phyloP scores from a whole-genome alignment of 2,888 invertebrate species.

The Euzophera pinguis region DNA sequence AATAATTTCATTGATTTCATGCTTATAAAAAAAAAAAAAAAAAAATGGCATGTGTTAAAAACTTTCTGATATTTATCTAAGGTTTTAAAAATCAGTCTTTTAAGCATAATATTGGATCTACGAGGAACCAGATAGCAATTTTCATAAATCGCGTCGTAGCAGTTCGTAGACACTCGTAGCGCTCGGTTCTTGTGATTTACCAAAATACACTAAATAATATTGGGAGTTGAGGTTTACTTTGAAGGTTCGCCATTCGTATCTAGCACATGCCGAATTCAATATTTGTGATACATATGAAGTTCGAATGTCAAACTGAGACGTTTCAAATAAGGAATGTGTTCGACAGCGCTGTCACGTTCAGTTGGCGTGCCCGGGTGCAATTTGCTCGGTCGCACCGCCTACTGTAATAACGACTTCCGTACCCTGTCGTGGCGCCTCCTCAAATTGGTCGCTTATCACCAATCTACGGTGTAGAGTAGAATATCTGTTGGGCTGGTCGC shows the following conservation, averaged over 20 bases:
- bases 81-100: too few relatives aligned
- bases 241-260: neutral
- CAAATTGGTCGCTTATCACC: conserved; percentile 80
- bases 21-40: too few relatives aligned
- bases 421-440: conserved; percentile 78
- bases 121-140: too few relatives aligned
- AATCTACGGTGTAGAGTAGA: conserved; percentile 73
- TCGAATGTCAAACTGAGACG: conserved; percentile 65
- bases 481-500: conserved; percentile 66
- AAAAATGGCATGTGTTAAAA: too few relatives aligned
- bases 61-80: too few relatives aligned
- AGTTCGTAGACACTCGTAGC: neutral
- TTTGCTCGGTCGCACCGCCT: conserved; percentile 75
- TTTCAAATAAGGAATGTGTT: conserved; percentile 75
- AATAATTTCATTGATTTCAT: too few relatives aligned
- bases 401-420: conserved; percentile 79
- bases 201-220: neutral
- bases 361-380: conserved; percentile 76
- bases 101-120: too few relatives aligned
- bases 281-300: conserved; percentile 51
- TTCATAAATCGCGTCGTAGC: neutral
- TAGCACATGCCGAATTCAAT: conserved; percentile 30
- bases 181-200: neutral
- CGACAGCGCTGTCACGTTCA: conserved; percentile 77
- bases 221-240: neutral